Percentiles rank a stretch among this genome's conserved stretches.
phyloP scores from a whole-genome alignment of 2,113 vertebrate genomes.

The Myrmophylax atrothorax region DNA sequence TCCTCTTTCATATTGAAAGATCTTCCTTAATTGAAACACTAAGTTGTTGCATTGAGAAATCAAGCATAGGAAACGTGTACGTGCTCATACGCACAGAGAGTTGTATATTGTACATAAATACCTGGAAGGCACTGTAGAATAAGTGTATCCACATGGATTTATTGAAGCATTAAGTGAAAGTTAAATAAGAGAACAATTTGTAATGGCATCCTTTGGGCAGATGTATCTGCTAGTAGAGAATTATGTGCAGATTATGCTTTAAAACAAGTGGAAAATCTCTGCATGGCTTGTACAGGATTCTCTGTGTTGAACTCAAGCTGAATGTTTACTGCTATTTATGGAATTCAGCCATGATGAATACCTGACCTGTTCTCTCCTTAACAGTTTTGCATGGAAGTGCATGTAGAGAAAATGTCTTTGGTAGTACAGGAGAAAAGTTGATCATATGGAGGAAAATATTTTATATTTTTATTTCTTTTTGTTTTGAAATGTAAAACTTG shows the following conservation, averaged over 20 bases:
- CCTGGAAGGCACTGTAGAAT: neutral
- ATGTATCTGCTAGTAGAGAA: neutral
- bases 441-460: neutral
- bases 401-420: neutral
- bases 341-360: neutral
- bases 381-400: neutral
- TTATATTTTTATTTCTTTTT: neutral
- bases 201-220: neutral
- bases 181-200: neutral
- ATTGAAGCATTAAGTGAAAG: neutral
- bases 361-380: neutral
- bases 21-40: accelerated
- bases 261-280: neutral
- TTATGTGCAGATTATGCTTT: neutral
- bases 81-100: neutral
- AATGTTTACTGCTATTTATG: neutral
- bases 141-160: neutral
- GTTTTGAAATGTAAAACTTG: neutral
- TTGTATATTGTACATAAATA: neutral
- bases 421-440: neutral
- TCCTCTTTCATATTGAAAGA: neutral
- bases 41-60: neutral
- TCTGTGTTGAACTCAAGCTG: neutral
- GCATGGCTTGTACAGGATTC: neutral
- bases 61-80: neutral